Evolutionary conservation across 2,797 vertebrate species (phyloP).

Genomic region (Pangasius djambal): DNA sequence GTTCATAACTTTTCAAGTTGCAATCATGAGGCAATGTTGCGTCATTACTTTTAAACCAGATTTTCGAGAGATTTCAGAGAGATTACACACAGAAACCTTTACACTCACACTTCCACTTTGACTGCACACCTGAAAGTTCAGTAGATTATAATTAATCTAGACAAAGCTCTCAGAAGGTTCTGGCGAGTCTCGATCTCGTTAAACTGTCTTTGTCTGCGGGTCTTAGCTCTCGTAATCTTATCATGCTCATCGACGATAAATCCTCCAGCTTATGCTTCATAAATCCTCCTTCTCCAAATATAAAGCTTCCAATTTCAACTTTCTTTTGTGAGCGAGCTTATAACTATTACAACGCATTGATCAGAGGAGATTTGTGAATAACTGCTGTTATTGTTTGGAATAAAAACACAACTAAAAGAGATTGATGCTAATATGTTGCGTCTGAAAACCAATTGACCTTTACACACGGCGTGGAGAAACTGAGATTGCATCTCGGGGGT

Average conservation of each 20-base stretch:
- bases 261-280: slow-evolving; percentile 7
- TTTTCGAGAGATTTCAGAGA: neutral
- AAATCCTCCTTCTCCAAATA: slow-evolving; percentile 22
- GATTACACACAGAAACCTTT: neutral
- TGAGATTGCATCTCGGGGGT: neutral
- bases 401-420: neutral
- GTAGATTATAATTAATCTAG: slow-evolving; percentile 70
- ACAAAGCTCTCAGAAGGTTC: slow-evolving; percentile 55
- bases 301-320: neutral
- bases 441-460: slow-evolving; percentile 18
- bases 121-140: slow-evolving; percentile 54
- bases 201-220: slow-evolving; percentile 51
- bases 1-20: neutral
- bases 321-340: neutral
- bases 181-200: slow-evolving; percentile 55
- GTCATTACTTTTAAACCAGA: neutral
- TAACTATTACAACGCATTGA: neutral
- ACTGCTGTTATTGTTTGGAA: slow-evolving; percentile 7
- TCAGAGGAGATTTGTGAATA: neutral
- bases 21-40: neutral
- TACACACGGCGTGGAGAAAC: neutral
- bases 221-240: slow-evolving; percentile 55
- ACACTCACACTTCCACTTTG: neutral
- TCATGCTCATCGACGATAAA: slow-evolving; percentile 50
- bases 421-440: neutral